A percentile compares a stretch with the other conserved stretches of the same genome.
Evolutionary conservation across 64 coral and sea anemone genomes (phyloP).

Genomic region (Anthopleura sola): DNA sequence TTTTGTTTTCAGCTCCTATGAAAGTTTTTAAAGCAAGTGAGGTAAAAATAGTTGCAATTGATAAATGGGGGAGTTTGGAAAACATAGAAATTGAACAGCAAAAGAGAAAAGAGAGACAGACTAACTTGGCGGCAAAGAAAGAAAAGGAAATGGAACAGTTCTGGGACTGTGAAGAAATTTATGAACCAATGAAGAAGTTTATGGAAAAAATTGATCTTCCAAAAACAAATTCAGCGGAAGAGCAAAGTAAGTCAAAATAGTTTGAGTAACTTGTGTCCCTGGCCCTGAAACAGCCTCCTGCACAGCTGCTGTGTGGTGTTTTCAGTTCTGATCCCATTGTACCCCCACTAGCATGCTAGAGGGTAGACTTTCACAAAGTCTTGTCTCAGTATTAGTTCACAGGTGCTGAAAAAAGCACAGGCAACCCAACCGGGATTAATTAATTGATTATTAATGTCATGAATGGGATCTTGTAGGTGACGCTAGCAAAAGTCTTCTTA

Average conservation of each 20-base stretch:
- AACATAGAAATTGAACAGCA: constrained; percentile 66
- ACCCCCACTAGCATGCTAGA: too few relatives aligned
- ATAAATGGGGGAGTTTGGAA: constrained; percentile 71
- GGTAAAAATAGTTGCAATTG: constrained; percentile 49
- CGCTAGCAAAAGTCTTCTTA: constrained; percentile 6
- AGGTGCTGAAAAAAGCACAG: too few relatives aligned
- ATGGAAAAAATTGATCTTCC: constrained; percentile 67
- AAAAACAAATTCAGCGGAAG: neutral
- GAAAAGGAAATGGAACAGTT: constrained; percentile 83
- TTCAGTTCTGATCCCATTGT: too few relatives aligned
- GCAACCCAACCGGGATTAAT: too few relatives aligned
- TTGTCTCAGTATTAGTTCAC: too few relatives aligned
- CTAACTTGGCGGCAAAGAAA: constrained; percentile 33
- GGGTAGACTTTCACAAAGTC: too few relatives aligned
- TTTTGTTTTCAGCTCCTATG: constrained; percentile 66
- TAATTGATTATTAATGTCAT: too few relatives aligned
- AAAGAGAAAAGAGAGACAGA: constrained; percentile 45
- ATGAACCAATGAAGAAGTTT: constrained; percentile 57
- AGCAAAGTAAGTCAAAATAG: neutral
- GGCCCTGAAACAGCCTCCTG: too few relatives aligned
- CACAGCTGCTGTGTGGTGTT: too few relatives aligned
- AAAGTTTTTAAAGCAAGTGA: constrained; percentile 77
- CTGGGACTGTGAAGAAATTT: constrained; percentile 71
- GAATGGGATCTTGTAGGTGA: too few relatives aligned
- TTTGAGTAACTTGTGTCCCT: too few relatives aligned